Base-by-base conservation (phyloP, 2,797 vertebrate genomes). In the Pempheris klunzingeri region DNA sequence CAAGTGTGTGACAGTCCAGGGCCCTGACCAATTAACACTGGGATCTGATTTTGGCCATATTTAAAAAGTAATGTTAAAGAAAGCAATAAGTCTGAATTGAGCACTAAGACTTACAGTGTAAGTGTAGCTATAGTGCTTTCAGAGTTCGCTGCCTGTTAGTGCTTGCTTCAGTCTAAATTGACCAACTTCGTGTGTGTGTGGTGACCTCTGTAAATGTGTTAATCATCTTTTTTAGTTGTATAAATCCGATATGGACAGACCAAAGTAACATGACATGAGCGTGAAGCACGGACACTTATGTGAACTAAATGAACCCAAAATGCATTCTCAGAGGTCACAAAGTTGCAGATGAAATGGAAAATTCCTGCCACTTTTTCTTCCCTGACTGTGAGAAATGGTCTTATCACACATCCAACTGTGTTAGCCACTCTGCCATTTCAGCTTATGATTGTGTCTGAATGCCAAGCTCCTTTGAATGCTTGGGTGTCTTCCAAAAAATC, bases 401-500 rank as follows among this genome's bases (percentile, higher is more conserved):
- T 87, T 61, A 77, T 81, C 81, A 76, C 70, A 80, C 68, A 78
- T 79, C 80, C 68, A 53, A 71, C 65, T 86, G 68, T 82, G 60
- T 78, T 47, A 72, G 64, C 43, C 2, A 0, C 18, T 82, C 38
- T 80, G 11, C 20, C 71, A 53, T 67, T 85, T 84, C 78, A 80
- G 71, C 66, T 80, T 74, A 76, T 70, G 60, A 61, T 74, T 75
- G 68, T 59, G 74, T 75, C 65, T 61, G 39, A 67, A 63, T 41
- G 72, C 76, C 59, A 75, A 86, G 84, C 80, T 81, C 60, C 77
- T 85, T 73, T 89, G 57, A 89, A 90, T 80, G 54, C 65, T 78
- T 89, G 85, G 57, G 26, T 66, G 52, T 87, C 78, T 41, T 91
- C 80, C 83, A 80, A 78, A 77, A 74, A 61, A 34, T 81, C 57